phyloP scores from a whole-genome alignment of 2,797 vertebrate genomes.

The Botia almorhae region DNA sequence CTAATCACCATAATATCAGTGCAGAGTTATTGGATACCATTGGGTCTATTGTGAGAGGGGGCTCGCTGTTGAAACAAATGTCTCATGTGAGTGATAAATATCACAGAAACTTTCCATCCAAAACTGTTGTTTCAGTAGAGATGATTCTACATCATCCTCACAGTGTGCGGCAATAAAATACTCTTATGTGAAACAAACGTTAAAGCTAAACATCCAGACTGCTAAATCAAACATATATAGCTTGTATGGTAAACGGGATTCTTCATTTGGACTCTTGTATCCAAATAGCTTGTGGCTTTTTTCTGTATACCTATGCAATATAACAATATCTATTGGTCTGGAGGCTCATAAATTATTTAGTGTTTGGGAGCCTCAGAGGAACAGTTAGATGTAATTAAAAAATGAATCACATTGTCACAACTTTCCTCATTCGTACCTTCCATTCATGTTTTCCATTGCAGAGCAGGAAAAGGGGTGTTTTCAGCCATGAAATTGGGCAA shows the following conservation, averaged over 20 bases:
- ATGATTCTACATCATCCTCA: not conserved
- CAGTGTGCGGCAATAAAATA: not conserved
- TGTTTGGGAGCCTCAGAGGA: not conserved
- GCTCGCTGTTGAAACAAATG: slow-evolving; percentile 58
- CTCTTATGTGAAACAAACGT: not conserved
- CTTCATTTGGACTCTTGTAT: not conserved
- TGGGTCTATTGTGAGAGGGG: slow-evolving; percentile 73
- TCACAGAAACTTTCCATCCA: slow-evolving; percentile 55
- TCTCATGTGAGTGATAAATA: slow-evolving; percentile 42
- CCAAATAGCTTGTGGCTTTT: not conserved
- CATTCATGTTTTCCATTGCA: slow-evolving; percentile 62
- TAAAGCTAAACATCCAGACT: not conserved
- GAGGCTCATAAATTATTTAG: slow-evolving; percentile 6
- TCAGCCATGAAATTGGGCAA: slow-evolving; percentile 97
- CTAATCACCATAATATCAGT: slow-evolving; percentile 78
- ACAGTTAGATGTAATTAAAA: slow-evolving; percentile 5
- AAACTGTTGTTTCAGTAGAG: slow-evolving; percentile 1
- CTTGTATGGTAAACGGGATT: not conserved
- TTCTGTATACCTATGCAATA: not conserved
- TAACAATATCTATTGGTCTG: not conserved
- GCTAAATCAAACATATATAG: not conserved
- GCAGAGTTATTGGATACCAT: slow-evolving; percentile 76
- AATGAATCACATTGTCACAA: slow-evolving; percentile 8
- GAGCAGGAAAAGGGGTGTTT: slow-evolving; percentile 93
- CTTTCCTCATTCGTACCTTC: not conserved